Percentiles rank a stretch among this genome's conserved stretches.
These are phyloP conservation scores for Noctua janthina DNA, from an alignment of 2,888 invertebrate species.

Conservation along the genomic window DNA sequence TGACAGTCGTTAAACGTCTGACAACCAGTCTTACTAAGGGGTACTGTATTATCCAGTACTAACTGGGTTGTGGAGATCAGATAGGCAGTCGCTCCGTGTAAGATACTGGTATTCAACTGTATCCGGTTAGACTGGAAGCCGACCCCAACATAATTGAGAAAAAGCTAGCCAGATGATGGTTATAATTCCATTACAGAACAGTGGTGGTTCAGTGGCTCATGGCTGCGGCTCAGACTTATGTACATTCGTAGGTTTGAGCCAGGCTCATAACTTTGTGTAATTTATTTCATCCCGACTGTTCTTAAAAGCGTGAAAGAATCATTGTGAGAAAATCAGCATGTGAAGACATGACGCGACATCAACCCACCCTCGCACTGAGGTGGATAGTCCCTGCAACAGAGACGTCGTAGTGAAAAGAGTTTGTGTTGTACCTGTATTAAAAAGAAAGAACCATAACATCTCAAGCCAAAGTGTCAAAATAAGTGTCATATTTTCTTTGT, in stretches of 20 bases:
- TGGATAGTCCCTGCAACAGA: not conserved
- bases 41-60: too few species aligned
- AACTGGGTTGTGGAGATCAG: too few species aligned
- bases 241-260: not conserved
- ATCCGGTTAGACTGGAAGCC: too few species aligned
- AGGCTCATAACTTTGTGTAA: not conserved
- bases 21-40: too few species aligned
- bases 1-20: too few species aligned
- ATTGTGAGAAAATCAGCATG: not conserved
- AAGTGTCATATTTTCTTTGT: not conserved
- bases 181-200: not conserved
- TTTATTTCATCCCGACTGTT: not conserved
- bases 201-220: not conserved
- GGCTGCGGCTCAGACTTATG: not conserved
- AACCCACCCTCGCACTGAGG: not conserved
- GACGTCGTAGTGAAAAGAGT: not conserved
- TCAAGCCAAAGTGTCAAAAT: slow-evolving; percentile 31
- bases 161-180: too few species aligned
- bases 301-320: not conserved
- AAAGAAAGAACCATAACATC: not conserved
- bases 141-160: too few species aligned
- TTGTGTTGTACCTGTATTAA: not conserved
- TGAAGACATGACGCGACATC: not conserved
- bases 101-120: too few species aligned
- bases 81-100: too few species aligned